Evolutionary conservation across 2,888 invertebrate genomes (phyloP).

Genomic region (Synergus umbraculus): DNA sequence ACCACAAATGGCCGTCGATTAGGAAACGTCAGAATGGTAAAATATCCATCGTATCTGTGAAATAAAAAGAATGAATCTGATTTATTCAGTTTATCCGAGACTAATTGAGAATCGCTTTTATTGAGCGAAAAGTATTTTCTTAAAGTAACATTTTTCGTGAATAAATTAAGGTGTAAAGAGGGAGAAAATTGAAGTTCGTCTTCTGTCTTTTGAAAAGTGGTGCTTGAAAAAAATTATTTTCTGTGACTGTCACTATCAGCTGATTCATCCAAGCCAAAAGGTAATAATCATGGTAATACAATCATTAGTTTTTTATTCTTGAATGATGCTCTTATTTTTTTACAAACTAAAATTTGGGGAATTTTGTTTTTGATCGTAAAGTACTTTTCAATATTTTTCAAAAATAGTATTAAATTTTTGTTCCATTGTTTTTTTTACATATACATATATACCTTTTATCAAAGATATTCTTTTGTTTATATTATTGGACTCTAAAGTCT

Average conservation of each 20-base stretch:
- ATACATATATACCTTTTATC: background rate
- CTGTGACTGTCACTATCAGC: constrained; percentile 16
- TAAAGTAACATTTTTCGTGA: background rate
- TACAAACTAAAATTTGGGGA: background rate
- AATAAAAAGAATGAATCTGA: constrained; percentile 8
- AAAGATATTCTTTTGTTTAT: background rate
- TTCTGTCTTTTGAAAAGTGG: background rate
- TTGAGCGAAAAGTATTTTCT: background rate
- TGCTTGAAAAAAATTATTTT: background rate
- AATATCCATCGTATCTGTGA: background rate
- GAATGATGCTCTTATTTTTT: background rate
- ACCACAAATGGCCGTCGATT: constrained; percentile 22
- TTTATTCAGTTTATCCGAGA: background rate
- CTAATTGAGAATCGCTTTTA: background rate
- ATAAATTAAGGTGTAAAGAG: background rate
- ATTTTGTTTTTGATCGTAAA: background rate
- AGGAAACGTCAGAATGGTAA: background rate
- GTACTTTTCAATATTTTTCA: background rate
- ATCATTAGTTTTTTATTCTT: background rate
- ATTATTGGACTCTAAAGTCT: background rate
- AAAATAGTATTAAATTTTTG: background rate
- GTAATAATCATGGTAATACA: background rate
- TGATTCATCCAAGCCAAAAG: constrained; percentile 8
- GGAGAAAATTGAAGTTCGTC: background rate
- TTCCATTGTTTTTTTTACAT: background rate